Evolutionary conservation across 2,797 vertebrate species (phyloP).

Genomic region (Halcyon leucocephala): DNA sequence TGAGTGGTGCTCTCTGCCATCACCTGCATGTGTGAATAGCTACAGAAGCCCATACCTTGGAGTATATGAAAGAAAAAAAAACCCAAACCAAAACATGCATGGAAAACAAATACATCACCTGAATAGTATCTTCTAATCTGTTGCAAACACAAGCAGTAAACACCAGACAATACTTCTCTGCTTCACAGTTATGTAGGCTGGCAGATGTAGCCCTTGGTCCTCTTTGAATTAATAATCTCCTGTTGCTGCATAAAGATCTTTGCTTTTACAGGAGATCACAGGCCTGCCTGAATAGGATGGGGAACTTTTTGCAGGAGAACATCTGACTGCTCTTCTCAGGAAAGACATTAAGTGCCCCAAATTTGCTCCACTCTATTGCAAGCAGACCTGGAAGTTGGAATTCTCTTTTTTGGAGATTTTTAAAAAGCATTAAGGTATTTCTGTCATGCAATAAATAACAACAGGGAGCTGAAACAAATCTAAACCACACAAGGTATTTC

Average conservation of each 20-base stretch:
- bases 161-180: not conserved
- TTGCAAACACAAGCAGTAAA: not conserved
- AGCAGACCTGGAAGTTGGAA: not conserved
- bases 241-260: not conserved
- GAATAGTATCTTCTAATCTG: not conserved
- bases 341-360: not conserved
- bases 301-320: not conserved
- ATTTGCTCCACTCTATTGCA: not conserved
- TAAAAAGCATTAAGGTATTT: not conserved
- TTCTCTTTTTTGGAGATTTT: not conserved
- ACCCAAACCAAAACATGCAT: fast-evolving
- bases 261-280: not conserved
- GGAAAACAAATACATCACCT: not conserved
- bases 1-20: not conserved
- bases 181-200: not conserved
- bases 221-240: not conserved
- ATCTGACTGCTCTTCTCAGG: not conserved
- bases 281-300: not conserved
- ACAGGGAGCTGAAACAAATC: not conserved
- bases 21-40: not conserved
- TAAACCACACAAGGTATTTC: not conserved
- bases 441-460: not conserved
- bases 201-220: not conserved
- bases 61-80: not conserved
- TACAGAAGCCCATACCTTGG: not conserved